phyloP scores from a whole-genome alignment of 2,888 invertebrate genomes.

The Philaethria dido region DNA sequence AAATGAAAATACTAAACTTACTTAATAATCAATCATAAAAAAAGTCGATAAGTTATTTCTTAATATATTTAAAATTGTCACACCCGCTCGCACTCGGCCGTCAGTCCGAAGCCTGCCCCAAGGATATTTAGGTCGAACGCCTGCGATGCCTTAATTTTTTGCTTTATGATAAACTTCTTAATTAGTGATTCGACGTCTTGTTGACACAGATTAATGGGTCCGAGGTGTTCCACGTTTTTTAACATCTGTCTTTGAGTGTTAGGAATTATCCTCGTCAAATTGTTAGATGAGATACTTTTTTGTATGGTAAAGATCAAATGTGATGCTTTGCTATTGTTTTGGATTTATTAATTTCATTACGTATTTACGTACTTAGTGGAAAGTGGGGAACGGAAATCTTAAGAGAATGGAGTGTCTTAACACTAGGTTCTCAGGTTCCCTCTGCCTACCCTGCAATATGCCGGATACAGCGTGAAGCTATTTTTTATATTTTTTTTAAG shows the following conservation, averaged over 20 bases:
- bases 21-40: too few species aligned
- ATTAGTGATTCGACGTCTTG: slow-evolving; percentile 52
- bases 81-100: slow-evolving; percentile 28
- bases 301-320: background rate
- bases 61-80: background rate
- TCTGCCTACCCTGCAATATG: too few species aligned
- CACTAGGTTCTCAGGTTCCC: too few species aligned
- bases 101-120: background rate
- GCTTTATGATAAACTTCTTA: slow-evolving; percentile 54
- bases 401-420: too few species aligned
- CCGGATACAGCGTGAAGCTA: too few species aligned
- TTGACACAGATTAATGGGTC: slow-evolving; percentile 52
- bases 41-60: too few species aligned
- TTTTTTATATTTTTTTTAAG: too few species aligned
- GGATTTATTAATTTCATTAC: too few species aligned
- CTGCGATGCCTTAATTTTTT: slow-evolving; percentile 48
- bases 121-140: slow-evolving; percentile 46
- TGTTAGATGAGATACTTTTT: background rate
- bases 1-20: too few species aligned
- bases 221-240: slow-evolving; percentile 35
- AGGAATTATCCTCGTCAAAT: slow-evolving; percentile 27
- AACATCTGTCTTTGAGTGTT: slow-evolving; percentile 34
- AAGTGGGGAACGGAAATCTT: too few species aligned
- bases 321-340: too few species aligned
- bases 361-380: too few species aligned